Conservation (phyloP, 2,888 invertebrate genomes). For the Hypomecis punctinalis region DNA sequence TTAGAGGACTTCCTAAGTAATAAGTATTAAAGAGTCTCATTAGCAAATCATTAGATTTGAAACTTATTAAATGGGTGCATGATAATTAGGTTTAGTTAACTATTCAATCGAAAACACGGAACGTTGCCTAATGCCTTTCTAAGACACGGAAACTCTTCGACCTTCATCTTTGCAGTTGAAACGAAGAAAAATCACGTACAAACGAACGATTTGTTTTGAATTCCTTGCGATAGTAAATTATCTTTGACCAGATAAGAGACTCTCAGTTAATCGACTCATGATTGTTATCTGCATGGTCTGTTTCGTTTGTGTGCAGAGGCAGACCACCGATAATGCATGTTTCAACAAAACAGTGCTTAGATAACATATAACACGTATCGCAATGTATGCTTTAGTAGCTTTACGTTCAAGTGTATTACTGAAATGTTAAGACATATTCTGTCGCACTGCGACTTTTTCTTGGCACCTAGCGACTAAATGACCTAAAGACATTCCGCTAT, state of each 20-base stretch:
- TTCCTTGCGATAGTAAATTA: slow-evolving; percentile 43
- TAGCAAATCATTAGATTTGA: slow-evolving; percentile 1
- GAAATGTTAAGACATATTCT: neutral
- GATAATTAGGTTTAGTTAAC: slow-evolving; percentile 31
- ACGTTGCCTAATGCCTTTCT: slow-evolving; percentile 39
- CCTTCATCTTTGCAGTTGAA: slow-evolving; percentile 53
- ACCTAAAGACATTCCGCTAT: slow-evolving; percentile 23
- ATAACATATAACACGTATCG: neutral
- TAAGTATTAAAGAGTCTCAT: neutral
- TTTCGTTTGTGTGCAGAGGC: slow-evolving; percentile 3
- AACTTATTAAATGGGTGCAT: slow-evolving; percentile 17
- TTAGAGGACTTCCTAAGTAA: neutral
- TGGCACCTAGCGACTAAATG: slow-evolving; percentile 23
- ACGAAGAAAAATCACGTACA: slow-evolving; percentile 58
- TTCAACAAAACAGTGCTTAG: neutral
- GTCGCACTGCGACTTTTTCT: slow-evolving; percentile 31
- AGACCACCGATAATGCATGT: slow-evolving; percentile 8
- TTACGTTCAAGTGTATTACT: neutral
- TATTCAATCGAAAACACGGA: slow-evolving; percentile 48
- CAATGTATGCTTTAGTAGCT: neutral
- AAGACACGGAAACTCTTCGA: slow-evolving; percentile 55
- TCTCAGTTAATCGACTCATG: slow-evolving; percentile 29
- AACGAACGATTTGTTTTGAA: slow-evolving; percentile 48
- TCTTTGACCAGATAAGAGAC: slow-evolving; percentile 42
- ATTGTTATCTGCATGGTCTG: slow-evolving; percentile 18